phyloP scores from a whole-genome alignment of 1,140 invertebrate genomes.

The Tigriopus japonicus region DNA sequence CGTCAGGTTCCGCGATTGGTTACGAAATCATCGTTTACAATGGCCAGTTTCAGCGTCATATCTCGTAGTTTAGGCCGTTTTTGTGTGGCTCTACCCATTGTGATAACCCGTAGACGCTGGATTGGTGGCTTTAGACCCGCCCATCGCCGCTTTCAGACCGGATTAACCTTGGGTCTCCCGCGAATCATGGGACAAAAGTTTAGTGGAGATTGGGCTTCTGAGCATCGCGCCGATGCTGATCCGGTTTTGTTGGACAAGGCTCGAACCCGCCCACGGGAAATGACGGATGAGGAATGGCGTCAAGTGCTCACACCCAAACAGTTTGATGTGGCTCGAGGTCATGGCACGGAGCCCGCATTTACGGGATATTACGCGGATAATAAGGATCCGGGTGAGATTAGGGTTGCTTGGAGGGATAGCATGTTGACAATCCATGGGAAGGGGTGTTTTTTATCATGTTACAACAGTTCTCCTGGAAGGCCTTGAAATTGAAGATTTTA shows the following conservation, averaged over 20 bases:
- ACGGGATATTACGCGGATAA: neutral
- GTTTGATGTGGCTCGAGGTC: slow-evolving; percentile 13
- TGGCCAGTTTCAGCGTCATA: no score
- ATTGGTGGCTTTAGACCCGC: neutral
- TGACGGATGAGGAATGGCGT: slow-evolving; percentile 12
- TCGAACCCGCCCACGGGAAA: neutral
- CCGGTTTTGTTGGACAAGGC: neutral
- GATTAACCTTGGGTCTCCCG: neutral
- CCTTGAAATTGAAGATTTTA: neutral
- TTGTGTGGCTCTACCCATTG: neutral
- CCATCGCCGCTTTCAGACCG: neutral
- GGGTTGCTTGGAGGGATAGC: neutral
- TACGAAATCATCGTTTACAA: no score
- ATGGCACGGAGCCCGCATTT: slow-evolving; percentile 11
- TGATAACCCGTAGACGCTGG: neutral
- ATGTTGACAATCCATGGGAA: no score
- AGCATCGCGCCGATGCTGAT: neutral
- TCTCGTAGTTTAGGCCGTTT: no score
- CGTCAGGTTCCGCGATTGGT: no score
- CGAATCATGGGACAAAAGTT: neutral
- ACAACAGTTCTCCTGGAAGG: neutral
- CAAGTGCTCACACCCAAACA: slow-evolving; percentile 7
- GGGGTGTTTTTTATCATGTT: no score
- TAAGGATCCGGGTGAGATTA: neutral
- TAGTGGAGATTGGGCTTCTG: neutral